Percentiles rank a stretch among this genome's conserved stretches.
These are phyloP conservation scores for Hermaeophaga mercurialis DNA, from an alignment of 2,888 invertebrate genomes.

Conservation along the genomic window DNA sequence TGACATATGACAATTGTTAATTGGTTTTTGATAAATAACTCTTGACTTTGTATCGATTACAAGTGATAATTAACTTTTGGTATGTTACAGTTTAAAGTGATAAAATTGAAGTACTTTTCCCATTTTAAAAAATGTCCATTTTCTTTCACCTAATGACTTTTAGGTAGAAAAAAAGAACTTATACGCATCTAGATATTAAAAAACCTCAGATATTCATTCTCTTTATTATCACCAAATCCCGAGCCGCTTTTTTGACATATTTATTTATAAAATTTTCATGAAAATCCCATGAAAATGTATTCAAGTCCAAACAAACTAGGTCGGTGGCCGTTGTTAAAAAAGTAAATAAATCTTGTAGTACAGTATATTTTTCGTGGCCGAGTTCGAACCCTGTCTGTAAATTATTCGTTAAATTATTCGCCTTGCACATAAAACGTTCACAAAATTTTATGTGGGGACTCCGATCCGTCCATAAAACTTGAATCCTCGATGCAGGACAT, in stretches of 20 bases:
- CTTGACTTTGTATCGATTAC: no score
- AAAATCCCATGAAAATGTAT: constrained; percentile 16
- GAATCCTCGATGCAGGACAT: background rate
- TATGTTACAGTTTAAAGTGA: no score
- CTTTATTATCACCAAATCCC: background rate
- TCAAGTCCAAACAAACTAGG: constrained; percentile 8
- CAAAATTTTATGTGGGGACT: constrained; percentile 3
- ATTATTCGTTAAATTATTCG: constrained; percentile 20
- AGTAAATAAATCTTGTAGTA: constrained; percentile 19
- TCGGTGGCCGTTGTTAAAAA: constrained; percentile 14
- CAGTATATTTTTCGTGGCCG: background rate
- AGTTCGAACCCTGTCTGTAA: constrained; percentile 5
- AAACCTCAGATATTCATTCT: background rate
- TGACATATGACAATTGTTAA: no score
- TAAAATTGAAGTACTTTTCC: no score
- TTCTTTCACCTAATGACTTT: no score
- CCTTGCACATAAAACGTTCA: constrained; percentile 9
- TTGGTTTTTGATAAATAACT: no score
- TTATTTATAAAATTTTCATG: constrained; percentile 17
- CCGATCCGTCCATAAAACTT: constrained; percentile 1
- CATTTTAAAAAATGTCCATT: no score
- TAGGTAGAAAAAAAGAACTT: no score
- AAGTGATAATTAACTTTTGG: no score
- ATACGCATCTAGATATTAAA: no score
- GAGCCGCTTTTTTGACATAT: constrained; percentile 3